Base-by-base conservation (phyloP, 1,140 invertebrate species). In the Magallana angulata region DNA sequence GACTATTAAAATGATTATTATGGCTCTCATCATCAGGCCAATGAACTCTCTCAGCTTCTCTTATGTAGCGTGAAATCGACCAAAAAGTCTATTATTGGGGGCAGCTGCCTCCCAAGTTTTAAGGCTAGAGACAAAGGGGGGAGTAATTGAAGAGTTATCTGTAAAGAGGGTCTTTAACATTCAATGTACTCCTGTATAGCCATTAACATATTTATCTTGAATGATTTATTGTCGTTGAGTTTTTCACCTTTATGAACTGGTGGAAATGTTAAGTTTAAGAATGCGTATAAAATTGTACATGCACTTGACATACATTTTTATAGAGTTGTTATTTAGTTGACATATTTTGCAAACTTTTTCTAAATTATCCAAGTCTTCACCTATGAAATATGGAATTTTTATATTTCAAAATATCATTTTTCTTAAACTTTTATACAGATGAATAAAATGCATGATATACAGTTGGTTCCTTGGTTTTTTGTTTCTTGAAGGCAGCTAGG, bases 1-100 rank as follows among this genome's bases (percentile, higher is more conserved):
- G 11, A 76, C 68, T 30, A 30, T 76, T 36, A 76, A 30, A 76
- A 76, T 76, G 68, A 76, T 76, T 30, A 76, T 76, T 62, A 12
- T 62, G 14, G 60, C 60, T 11, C 60, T n/a, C 11, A 12, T 62
- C 60, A 76, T 30, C 24, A 76, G 68, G 68, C 36, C 68, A 76
- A 24, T 76, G 68, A 76, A 76, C 68, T 36, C 18, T 48, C 36
- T 48, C 36, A 48, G 36, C 36, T 48, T 48, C 36, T 30, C 14
- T 76, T 76, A 18, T 9, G 68, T 18, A 12, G 68, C 36, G 36
- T 24, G 24, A 76, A 30, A 24, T 30, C 18, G 12, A 30, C 36
- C 14, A 24, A 12, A 36, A 76, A 76, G 18, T 36, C 24, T 30
- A 30, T 30, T 9, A 76, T 76, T 24, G 11, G 68, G 36, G 36